A percentile compares a stretch with the other conserved stretches of the same genome.
Evolutionary conservation across 2,888 invertebrate genomes (phyloP).

Genomic region (Oscheius onirici): DNA sequence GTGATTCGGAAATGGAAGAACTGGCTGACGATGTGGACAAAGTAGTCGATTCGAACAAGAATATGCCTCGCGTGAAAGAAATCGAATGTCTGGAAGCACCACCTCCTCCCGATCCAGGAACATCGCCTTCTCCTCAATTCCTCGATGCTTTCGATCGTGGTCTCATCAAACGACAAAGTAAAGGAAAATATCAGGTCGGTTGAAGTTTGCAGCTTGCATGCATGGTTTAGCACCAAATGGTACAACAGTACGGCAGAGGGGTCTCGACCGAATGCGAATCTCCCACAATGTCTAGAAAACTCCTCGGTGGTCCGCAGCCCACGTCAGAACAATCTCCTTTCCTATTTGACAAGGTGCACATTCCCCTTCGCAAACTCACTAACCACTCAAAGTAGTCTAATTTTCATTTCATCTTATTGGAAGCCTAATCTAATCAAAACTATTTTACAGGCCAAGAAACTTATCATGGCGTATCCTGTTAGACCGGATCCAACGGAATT

Average conservation of each 20-base stretch:
- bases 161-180: constrained; percentile 68
- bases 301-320: constrained; percentile 70
- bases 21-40: constrained; percentile 68
- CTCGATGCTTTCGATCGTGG: constrained; percentile 68
- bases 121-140: constrained; percentile 51
- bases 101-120: constrained; percentile 49
- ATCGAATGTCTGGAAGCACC: constrained; percentile 41
- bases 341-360: constrained; percentile 68
- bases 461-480: constrained; percentile 59
- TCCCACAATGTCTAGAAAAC: constrained; percentile 56
- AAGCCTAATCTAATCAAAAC: background rate
- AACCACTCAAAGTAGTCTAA: background rate
- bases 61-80: constrained; percentile 36
- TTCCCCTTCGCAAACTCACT: background rate
- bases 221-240: constrained; percentile 28
- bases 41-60: constrained; percentile 36
- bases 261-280: constrained; percentile 68
- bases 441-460: constrained; percentile 55
- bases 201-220: constrained; percentile 33
- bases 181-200: constrained; percentile 70
- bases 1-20: constrained; percentile 69
- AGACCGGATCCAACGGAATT: constrained; percentile 39
- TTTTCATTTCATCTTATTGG: background rate
- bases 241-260: constrained; percentile 67
- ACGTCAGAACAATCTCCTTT: constrained; percentile 66